Percentiles rank a stretch among this genome's conserved stretches.
Conservation (phyloP, 2,797 vertebrate species). For the Anguilla pacifica region DNA sequence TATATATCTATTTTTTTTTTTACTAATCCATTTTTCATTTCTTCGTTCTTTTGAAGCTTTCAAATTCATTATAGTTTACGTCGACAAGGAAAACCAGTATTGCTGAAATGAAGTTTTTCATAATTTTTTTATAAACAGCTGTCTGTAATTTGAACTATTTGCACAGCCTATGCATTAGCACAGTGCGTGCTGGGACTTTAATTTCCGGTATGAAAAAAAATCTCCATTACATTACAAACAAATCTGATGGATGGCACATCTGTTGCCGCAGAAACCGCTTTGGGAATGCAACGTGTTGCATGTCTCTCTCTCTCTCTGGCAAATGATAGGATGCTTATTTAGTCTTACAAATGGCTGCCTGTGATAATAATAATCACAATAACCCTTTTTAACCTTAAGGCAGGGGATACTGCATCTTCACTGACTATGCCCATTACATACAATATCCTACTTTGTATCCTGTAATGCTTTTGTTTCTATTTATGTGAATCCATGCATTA, state of each 20-base stretch:
- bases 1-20: not conserved
- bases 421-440: conserved; percentile 19
- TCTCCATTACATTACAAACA: conserved; percentile 61
- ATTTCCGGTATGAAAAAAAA: conserved; percentile 71
- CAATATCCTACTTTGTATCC: conserved; percentile 1
- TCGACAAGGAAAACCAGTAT: not conserved
- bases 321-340: conserved; percentile 69
- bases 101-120: conserved; percentile 16
- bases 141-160: conserved; percentile 47
- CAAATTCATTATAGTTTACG: not conserved
- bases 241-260: conserved; percentile 67
- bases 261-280: conserved; percentile 72
- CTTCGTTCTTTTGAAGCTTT: not conserved
- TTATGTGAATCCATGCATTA: not conserved
- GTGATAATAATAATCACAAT: not conserved
- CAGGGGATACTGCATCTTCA: conserved; percentile 34
- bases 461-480: conserved; percentile 1
- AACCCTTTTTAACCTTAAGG: conserved; percentile 41
- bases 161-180: conserved; percentile 47
- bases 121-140: conserved; percentile 14
- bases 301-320: conserved; percentile 46
- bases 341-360: conserved; percentile 66
- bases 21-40: not conserved
- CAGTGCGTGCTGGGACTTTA: conserved; percentile 41
- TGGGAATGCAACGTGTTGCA: conserved; percentile 56